Base-by-base conservation (phyloP, 2,797 vertebrate species). In the Acrossocheilus wenchowensis region DNA sequence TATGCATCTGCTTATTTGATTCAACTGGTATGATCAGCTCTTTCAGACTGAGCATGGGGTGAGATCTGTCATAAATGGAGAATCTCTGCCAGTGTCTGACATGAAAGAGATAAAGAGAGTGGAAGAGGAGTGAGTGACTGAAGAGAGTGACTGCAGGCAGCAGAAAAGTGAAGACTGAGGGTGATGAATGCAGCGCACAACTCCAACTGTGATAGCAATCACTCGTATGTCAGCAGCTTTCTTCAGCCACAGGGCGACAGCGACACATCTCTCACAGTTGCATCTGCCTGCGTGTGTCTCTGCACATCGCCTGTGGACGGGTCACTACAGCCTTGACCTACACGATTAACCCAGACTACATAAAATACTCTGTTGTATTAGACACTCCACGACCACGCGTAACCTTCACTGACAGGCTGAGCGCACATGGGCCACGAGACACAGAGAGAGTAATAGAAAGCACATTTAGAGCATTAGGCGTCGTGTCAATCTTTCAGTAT, bases 261-360 rank as follows among this genome's bases (percentile, higher is more conserved):
- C 15, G 34, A 39, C 75, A 81, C 57, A 82, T 73, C 64, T 85
- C 77, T 71, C 39, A 30, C 39, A 7, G n/a, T 19, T 5, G 2
- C 14, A 15, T 77, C n/a, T n/a, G 48, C 39, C 43, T 75, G 54
- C 23, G 43, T 64, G 3, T 30, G 43, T 78, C 36, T 41, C 54
- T 71, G 39, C 11, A 50, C 30, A 50, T 79, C 45, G 50, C 75
- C 75, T 66, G 60, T 69, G 60, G 54, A 48, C 26, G 34, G 74
- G 73, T 64, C 54, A 54, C 45, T 5, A 52, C 84, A 86, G 87
- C 36, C 54, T n/a, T 82, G 87, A 86, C 66, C 87, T 68, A 9
- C 69, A 62, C 87, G 73, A 86, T 88, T 89, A 89, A 80, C 81
- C 74, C 75, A 73, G 52, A 50, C 45, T 34, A 66, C 82, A 79